These are phyloP conservation scores for Acronicta alni DNA, from an alignment of 2,888 invertebrate species.

Conservation along the genomic window DNA sequence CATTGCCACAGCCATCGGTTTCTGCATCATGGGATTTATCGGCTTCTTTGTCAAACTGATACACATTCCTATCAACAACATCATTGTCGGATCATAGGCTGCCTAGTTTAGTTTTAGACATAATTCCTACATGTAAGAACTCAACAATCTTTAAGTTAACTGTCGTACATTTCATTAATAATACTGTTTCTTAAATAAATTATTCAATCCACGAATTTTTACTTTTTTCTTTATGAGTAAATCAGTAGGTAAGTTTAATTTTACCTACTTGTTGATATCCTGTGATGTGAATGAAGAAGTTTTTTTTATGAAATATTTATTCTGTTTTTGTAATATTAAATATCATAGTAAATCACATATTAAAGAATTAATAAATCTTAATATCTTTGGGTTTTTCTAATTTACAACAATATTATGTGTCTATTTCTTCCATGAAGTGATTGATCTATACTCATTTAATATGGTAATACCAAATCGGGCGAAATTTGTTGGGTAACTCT, in stretches of 20 bases:
- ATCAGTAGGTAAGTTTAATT: slow-evolving; percentile 9
- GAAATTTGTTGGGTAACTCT: too few species aligned
- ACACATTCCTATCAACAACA: slow-evolving; percentile 99
- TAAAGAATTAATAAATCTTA: slow-evolving; percentile 39
- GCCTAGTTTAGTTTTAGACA: slow-evolving; percentile 64
- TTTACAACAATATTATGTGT: too few species aligned
- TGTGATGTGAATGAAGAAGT: slow-evolving; percentile 36
- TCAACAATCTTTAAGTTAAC: slow-evolving; percentile 75
- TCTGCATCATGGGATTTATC: slow-evolving; percentile 99
- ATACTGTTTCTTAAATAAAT: slow-evolving; percentile 79
- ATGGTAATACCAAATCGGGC: too few species aligned
- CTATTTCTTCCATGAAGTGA: too few species aligned
- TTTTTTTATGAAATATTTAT: slow-evolving; percentile 2
- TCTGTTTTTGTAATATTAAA: slow-evolving; percentile 23
- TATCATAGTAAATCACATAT: slow-evolving; percentile 32
- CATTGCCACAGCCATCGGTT: slow-evolving; percentile 99
- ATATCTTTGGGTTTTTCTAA: slow-evolving; percentile 35
- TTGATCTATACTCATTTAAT: too few species aligned
- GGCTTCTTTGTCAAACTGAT: slow-evolving; percentile 99
- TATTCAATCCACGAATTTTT: slow-evolving; percentile 60
- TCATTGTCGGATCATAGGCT: slow-evolving; percentile 95
- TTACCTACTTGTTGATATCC: slow-evolving; percentile 17
- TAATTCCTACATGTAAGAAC: slow-evolving; percentile 78
- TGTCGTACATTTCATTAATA: slow-evolving; percentile 66
- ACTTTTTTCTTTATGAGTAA: slow-evolving; percentile 29